Evolutionary conservation across 1,140 invertebrate genomes (phyloP).

Genomic region (Drosophila arizonae): DNA sequence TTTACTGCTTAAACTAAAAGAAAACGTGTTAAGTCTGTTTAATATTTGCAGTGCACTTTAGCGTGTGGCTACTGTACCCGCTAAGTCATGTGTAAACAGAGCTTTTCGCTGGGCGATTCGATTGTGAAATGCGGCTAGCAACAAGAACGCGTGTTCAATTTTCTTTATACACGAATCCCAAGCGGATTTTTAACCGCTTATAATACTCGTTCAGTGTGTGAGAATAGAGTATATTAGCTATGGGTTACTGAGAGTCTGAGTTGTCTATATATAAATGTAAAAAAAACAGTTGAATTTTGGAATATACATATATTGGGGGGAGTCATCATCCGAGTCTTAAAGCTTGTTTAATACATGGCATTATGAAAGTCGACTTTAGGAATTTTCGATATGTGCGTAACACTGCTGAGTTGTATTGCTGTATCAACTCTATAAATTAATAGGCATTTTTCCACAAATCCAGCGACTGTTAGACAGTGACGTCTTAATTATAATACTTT

Average conservation of each 20-base stretch:
- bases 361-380: background rate
- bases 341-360: too few relatives aligned
- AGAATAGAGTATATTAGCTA: too few relatives aligned
- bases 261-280: too few relatives aligned
- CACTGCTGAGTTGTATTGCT: too few relatives aligned
- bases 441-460: background rate
- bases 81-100: constrained; percentile 7
- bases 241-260: too few relatives aligned
- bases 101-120: background rate
- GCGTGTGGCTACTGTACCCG: constrained; percentile 2
- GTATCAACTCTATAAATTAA: too few relatives aligned
- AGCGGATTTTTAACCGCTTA: background rate
- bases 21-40: too few relatives aligned
- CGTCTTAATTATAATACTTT: background rate
- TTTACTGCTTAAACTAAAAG: background rate
- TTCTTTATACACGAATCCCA: background rate
- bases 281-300: too few relatives aligned
- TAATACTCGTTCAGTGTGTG: too few relatives aligned
- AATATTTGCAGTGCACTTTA: background rate
- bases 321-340: too few relatives aligned
- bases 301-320: too few relatives aligned
- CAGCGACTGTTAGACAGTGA: background rate
- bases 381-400: background rate
- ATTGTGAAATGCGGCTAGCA: constrained; percentile 20
- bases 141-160: background rate